Evolutionary conservation across 2,113 vertebrate genomes (phyloP), one percentile per base, ranked within the genome.

Genomic region (Phasianus colchicus): DNA sequence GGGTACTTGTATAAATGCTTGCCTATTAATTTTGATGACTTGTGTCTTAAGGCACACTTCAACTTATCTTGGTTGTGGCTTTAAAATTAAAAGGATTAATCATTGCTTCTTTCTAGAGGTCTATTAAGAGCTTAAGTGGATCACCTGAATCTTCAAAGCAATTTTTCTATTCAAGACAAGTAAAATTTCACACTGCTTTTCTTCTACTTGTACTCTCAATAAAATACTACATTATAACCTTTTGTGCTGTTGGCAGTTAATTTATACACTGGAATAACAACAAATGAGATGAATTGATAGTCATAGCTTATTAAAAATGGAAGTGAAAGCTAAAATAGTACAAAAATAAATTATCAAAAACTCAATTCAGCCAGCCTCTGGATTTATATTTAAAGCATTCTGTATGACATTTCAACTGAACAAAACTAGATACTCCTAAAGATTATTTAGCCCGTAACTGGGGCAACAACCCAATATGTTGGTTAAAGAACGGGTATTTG

Each of bases 81-180:
- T 88, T 72, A 14, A n/a, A 84, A 83, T 78, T 69, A 67, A 78
- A 89, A 83, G 15, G 9, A 81, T 72, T 82, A 80, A 84, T 84
- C 20, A 76, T 7, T 67, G 34, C 25, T 74, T 87, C 30, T 86
- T 86, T 73, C 45, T 73, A 36, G 67, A 82, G 18, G 38, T 15
- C 21, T 88, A 76, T 74, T 10, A 86, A 30, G 38, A 85, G 13
- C 18, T 63, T 55, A 90, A 45, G 13, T 42, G 19, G 32, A 80
- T 15, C 34, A 52, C 27, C 38, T 77, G 78, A 85, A 81, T 55
- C 11, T 47, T 15, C 20, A 67, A 32, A 32, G 21, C 17, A 65
- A 40, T 36, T n/a, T 11, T n/a, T 34, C 30, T 66, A 22, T 20
- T 45, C 16, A 43, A 9, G n/a, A 70, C 13, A 77, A 82, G 65